Base-by-base conservation (phyloP, 2,113 vertebrate genomes). In the Brachyhypopomus occidentalis region DNA sequence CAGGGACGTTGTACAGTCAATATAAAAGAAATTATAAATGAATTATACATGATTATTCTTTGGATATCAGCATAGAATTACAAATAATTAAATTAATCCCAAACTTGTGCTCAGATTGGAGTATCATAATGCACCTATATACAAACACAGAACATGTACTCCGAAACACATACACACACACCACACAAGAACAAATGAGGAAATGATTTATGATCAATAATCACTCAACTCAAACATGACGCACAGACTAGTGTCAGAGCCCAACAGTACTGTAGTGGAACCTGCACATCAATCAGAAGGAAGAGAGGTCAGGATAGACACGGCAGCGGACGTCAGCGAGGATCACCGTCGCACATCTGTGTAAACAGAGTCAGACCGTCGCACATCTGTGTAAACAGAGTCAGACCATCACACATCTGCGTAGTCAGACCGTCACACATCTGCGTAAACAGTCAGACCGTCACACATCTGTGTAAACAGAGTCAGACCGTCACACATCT, bases 41-140 rank as follows among this genome's bases (percentile, higher is more conserved):
- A 88, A 89, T 91, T 90, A 91, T 91, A 94, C 92, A 93, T 73
- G 84, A 92, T 91, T 90, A 92, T 90, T 94, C 93, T 94, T 94
- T 94, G 93, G 93, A 93, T 92, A 91, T 92, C 92, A 94, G 93
- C 93, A 91, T 91, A 87, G 64, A 91, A 92, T 92, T 87, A 92
- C 87, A 92, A 88, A 90, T 88, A 89, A 92, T 91, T 92, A 89
- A 93, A 90, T 91, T 89, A 90, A 78, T 87, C 88, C 88, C 87
- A 88, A 89, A 90, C 84, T 90, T 93, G 91, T 93, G 91, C 91
- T 92, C 89, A 91, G 89, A 91, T 85, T 78, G 66, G 84, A 87
- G 84, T 90, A 83, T 89, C 86, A 86, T 85, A 84, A 90, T 87
- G 78, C 78, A 74, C 83, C 77, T 45, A 86, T 83, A 86, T 56